A percentile compares a stretch with the other conserved stretches of the same genome.
Evolutionary conservation across 92 coral and sea anemone genomes (phyloP).

Genomic region (Umimayanthus chanpuru): DNA sequence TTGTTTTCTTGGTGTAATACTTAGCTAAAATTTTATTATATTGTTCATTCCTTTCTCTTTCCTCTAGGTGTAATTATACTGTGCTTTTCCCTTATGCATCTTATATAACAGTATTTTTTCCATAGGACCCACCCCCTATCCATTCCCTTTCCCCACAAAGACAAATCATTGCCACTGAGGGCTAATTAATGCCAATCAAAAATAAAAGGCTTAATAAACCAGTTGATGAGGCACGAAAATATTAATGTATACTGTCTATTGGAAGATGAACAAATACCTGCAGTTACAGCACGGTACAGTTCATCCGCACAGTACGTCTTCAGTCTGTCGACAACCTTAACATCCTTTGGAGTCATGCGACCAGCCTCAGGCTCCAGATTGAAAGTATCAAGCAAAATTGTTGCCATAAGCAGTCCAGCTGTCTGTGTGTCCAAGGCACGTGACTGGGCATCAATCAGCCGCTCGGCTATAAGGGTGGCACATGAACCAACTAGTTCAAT

Average conservation of each 20-base stretch:
- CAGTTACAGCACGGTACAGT: slow-evolving; percentile 64
- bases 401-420: slow-evolving; percentile 58
- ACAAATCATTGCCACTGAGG: too few species aligned
- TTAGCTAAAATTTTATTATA: too few species aligned
- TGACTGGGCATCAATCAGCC: slow-evolving; percentile 48
- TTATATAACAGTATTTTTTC: too few species aligned
- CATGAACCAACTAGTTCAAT: slow-evolving; percentile 87
- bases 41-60: too few species aligned
- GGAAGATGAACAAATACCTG: slow-evolving; percentile 46
- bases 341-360: slow-evolving; percentile 69
- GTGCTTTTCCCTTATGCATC: too few species aligned
- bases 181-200: too few species aligned
- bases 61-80: too few species aligned
- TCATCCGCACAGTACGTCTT: slow-evolving; percentile 48
- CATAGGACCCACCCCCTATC: too few species aligned
- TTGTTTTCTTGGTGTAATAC: too few species aligned
- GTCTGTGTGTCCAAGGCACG: slow-evolving; percentile 64
- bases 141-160: too few species aligned
- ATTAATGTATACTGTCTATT: neutral
- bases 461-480: slow-evolving; percentile 76
- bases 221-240: too few species aligned
- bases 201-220: too few species aligned
- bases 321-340: slow-evolving; percentile 51
- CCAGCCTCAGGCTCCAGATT: slow-evolving; percentile 85
- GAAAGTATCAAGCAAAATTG: slow-evolving; percentile 76